Percentiles rank a stretch among this genome's conserved stretches.
These are phyloP conservation scores for Dasysyrphus albostriatus DNA, from an alignment of 2,888 invertebrate genomes.

Conservation along the genomic window DNA sequence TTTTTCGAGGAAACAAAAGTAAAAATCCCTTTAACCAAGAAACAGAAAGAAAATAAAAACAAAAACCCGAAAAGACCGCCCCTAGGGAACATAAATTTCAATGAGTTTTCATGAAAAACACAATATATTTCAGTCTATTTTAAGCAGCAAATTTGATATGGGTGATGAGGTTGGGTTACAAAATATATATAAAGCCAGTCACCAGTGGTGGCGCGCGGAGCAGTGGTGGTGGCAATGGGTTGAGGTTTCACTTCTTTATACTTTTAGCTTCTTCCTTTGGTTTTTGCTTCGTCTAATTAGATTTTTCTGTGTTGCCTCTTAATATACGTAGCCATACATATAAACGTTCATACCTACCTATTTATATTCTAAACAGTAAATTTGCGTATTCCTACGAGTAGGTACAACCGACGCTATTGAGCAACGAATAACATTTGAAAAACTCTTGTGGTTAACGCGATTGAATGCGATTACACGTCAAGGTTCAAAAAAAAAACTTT, in stretches of 20 bases:
- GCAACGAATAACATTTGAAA: constrained; percentile 4
- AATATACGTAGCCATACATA: not conserved
- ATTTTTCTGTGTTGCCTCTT: not conserved
- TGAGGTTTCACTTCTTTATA: not conserved
- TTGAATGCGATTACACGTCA: constrained; percentile 15
- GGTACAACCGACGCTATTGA: not conserved
- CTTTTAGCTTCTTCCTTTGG: not conserved
- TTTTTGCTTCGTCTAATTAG: constrained; percentile 15
- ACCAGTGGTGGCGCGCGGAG: not conserved
- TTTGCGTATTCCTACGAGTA: not conserved
- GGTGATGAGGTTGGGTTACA: constrained; percentile 10
- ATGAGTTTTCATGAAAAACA: constrained; percentile 28
- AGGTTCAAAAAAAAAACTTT: not conserved
- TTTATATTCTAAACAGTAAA: not conserved
- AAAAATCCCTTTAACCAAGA: not conserved
- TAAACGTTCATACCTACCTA: not conserved
- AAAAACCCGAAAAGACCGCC: not conserved
- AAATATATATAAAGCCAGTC: not conserved
- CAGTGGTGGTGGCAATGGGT: not conserved
- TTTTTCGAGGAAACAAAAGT: not conserved
- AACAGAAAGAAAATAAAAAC: not conserved
- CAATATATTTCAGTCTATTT: constrained; percentile 27
- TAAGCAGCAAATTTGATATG: constrained; percentile 22
- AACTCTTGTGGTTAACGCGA: constrained; percentile 8
- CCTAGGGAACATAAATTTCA: constrained; percentile 33